Evolutionary conservation across 2,113 vertebrate genomes (phyloP), one percentile per base, ranked within the genome.

Genomic region (Actenoides hombroni): DNA sequence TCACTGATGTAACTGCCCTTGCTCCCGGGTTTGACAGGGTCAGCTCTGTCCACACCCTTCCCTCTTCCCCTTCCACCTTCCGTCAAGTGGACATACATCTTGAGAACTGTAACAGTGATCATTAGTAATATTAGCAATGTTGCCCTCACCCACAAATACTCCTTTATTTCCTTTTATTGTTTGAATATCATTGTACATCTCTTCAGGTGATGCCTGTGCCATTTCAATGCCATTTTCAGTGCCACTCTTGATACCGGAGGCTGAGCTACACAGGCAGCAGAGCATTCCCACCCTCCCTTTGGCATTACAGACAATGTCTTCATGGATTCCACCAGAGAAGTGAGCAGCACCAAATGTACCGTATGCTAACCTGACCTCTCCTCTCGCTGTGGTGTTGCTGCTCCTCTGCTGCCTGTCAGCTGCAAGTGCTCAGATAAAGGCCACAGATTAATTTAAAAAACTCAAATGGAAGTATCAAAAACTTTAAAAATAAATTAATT

Each of bases 241-340:
- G 1, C 25, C 16, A 11, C 24, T n/a, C 11, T 20, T 57, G 23
- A 39, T 9, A 8, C 4, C 4, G 4, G 42, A 91, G 68, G 44
- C 39, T 56, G 46, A 85, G 39, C 19, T 60, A 6, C 7, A 3
- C 39, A 51, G 33, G 24, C 0, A 0, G n/a, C n/a, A 46, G 31
- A 83, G 35, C 31, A 24, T n/a, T 23, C 17, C n/a, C 37, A 29
- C 33, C 4, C 49, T 73, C 11, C 44, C 26, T 28, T 53, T 35
- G 24, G 21, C 11, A 18, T 31, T 57, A 77, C 46, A 44, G 39
- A 13, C 4, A 13, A 17, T 3, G 59, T 13, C 25, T 90, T 37
- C 23, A 21, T 1, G 37, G 63, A 49, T 11, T 57, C 0, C 14
- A 33, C 35, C 16, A 51, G 11, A 75, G 67, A 75, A 76, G 16